Evolutionary conservation across 2,113 vertebrate genomes (phyloP), one percentile per base, ranked within the genome.

Genomic region (Centropristis striata): DNA sequence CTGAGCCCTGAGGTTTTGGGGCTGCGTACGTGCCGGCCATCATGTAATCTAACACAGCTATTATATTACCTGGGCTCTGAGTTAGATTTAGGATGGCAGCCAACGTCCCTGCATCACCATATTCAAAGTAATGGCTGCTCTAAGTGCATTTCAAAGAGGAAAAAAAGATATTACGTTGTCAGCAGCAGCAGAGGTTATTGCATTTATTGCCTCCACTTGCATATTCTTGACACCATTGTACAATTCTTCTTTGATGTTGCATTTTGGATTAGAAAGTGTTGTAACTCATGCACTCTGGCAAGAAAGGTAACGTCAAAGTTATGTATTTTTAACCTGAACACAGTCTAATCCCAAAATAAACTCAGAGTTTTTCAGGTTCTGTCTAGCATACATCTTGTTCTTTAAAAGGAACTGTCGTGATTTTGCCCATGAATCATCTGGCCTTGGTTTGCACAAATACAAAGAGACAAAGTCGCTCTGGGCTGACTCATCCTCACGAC

Each of bases 1-100:
- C 92, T 93, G 90, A 87, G 90, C 68, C 90, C 78, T 47, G 67
- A 83, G 87, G 76, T 74, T 74, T 77, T 23, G n/a, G 50, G 54
- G 39, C 55, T 84, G 77, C 1, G 42, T 89, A 92, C 71, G 83
- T 88, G 89, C 76, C 5, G 42, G 16, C 60, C 68, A 53, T 70
- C 80, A 72, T 82, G 69, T 84, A 88, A 92, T 82, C 67, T 76
- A 88, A 74, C 66, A 60, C 55, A 11, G 23, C 78, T 82, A 91
- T 93, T 83, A 78, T 72, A 94, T 92, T 91, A 92, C 75, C 71
- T 61, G 37, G 18, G 61, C 59, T 51, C 69, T 72, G 81, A 77
- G 79, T 58, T 61, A 70, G 77, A 92, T 93, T 72, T 75, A 74
- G 25, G 55, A 61, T 12, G 76, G 57, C 80, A 81, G 71, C 59